phyloP scores from a whole-genome alignment of 2,113 vertebrate genomes.

The Vidua macroura region DNA sequence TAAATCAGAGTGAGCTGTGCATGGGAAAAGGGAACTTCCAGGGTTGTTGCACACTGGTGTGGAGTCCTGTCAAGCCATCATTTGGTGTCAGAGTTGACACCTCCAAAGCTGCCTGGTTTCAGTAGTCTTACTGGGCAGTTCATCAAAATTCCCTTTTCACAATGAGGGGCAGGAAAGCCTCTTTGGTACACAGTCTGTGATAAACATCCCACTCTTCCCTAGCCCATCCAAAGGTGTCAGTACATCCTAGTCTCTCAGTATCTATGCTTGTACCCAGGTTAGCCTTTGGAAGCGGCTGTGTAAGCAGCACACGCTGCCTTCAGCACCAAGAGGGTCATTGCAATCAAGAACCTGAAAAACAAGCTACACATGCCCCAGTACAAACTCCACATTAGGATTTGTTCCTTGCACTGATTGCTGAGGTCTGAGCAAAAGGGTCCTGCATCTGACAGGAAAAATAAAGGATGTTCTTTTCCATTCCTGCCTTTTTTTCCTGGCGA shows the following conservation, averaged over 20 bases:
- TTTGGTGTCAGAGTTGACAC: background rate
- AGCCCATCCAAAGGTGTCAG: background rate
- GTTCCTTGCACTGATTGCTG: background rate
- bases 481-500: background rate
- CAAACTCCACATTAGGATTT: background rate
- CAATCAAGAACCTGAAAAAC: background rate
- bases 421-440: background rate
- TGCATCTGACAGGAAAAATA: background rate
- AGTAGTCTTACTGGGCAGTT: background rate
- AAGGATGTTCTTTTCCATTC: background rate
- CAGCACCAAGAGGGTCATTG: background rate
- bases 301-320: accelerated
- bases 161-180: background rate
- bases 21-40: background rate
- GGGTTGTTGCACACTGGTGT: background rate
- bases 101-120: background rate
- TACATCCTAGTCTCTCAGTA: no score
- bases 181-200: background rate
- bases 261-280: background rate
- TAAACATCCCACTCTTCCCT: background rate
- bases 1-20: background rate
- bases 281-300: background rate
- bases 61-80: background rate
- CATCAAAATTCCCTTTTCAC: background rate
- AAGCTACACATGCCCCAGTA: background rate